A percentile compares a stretch with the other conserved stretches of the same genome.
Evolutionary conservation across 2,888 invertebrate species (phyloP).

Genomic region (Andrena fulva): DNA sequence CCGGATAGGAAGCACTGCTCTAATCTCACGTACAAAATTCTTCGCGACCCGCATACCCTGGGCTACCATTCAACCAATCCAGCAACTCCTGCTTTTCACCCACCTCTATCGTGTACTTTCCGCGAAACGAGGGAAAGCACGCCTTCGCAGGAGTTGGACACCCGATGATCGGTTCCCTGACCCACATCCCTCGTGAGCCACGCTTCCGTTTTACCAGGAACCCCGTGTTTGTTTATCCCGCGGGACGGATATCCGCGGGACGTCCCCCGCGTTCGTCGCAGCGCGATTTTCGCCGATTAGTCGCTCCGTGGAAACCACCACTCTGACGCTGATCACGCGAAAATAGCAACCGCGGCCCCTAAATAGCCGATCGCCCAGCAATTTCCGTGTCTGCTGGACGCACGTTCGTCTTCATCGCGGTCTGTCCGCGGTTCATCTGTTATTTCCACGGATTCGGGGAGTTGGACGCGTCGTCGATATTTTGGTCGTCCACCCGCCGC

Average conservation of each 20-base stretch:
- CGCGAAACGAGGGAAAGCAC: not conserved
- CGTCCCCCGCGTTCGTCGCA: not conserved
- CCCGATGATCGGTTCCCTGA: not conserved
- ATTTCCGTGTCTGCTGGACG: slow-evolving; percentile 57
- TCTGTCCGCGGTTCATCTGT: slow-evolving; percentile 36
- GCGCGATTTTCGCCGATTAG: slow-evolving; percentile 44
- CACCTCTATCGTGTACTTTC: not conserved
- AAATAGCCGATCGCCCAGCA: slow-evolving; percentile 50
- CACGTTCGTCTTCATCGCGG: slow-evolving; percentile 8
- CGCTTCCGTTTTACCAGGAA: not conserved
- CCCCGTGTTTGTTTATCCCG: slow-evolving; percentile 17
- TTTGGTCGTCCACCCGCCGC: slow-evolving; percentile 23
- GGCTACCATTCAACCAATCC: not conserved
- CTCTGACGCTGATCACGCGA: slow-evolving; percentile 48
- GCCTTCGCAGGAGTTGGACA: not conserved
- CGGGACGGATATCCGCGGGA: slow-evolving; percentile 34
- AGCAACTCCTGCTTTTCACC: not conserved
- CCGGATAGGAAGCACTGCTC: no score
- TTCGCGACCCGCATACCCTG: not conserved
- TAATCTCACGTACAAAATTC: no score
- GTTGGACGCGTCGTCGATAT: slow-evolving; percentile 50
- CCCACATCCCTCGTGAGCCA: not conserved
- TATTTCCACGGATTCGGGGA: slow-evolving; percentile 40
- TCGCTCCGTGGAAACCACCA: slow-evolving; percentile 42
- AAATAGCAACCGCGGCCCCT: slow-evolving; percentile 51